Percentiles rank a stretch among this genome's conserved stretches.
These are phyloP conservation scores for Megaceryle alcyon DNA, from an alignment of 2,797 vertebrate genomes.

Conservation along the genomic window DNA sequence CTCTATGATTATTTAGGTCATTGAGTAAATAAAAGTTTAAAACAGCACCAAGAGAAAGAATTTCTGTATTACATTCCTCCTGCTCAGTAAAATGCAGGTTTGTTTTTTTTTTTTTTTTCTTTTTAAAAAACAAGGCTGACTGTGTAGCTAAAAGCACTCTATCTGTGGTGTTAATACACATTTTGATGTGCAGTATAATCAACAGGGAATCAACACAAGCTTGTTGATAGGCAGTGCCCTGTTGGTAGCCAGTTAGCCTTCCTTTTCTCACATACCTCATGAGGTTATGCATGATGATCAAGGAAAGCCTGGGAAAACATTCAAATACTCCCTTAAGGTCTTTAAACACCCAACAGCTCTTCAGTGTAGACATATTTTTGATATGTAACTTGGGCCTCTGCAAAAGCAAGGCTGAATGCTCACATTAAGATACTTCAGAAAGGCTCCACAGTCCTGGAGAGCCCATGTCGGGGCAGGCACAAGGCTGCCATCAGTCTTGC, in stretches of 20 bases:
- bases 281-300: not conserved
- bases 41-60: not conserved
- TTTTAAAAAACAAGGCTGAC: not conserved
- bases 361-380: not conserved
- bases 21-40: not conserved
- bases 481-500: not conserved
- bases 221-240: not conserved
- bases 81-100: fast-evolving
- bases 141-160: not conserved
- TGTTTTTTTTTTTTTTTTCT: not conserved
- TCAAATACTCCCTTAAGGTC: not conserved
- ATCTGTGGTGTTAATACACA: not conserved
- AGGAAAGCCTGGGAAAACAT: not conserved
- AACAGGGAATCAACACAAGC: not conserved
- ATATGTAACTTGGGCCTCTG: not conserved
- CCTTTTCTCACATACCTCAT: not conserved
- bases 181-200: not conserved
- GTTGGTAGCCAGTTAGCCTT: not conserved
- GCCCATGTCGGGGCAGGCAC: not conserved
- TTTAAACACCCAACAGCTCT: not conserved
- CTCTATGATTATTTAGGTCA: not conserved
- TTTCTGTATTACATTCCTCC: not conserved
- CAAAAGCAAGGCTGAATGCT: not conserved
- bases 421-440: not conserved
- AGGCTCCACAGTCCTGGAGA: not conserved